Evolutionary conservation across 2,797 vertebrate species (phyloP).

Genomic region (Diglossa cyanea): DNA sequence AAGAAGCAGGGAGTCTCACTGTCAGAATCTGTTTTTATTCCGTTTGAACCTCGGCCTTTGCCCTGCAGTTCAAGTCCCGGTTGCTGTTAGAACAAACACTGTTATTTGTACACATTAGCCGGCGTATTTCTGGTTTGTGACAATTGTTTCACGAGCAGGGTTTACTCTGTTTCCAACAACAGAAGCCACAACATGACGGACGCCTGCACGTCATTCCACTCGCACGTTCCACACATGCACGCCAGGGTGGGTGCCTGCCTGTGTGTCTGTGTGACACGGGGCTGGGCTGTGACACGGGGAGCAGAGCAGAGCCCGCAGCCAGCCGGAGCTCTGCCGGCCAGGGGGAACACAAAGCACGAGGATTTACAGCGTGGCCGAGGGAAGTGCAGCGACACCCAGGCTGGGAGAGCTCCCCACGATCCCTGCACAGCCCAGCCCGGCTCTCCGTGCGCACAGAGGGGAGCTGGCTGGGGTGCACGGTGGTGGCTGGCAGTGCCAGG

Average conservation of each 20-base stretch:
- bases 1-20: not conserved
- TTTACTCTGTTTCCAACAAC: conserved; percentile 15
- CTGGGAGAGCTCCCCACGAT: too few relatives aligned
- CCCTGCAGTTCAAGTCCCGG: not conserved
- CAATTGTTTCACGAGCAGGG: conserved; percentile 16
- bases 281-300: not conserved
- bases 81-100: not conserved
- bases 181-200: conserved; percentile 42
- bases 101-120: not conserved
- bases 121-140: not conserved
- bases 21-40: conserved; percentile 64
- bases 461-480: not conserved
- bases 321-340: not conserved
- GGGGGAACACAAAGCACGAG: not conserved
- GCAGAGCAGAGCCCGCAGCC: not conserved
- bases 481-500: not conserved
- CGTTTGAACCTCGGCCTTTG: conserved; percentile 5
- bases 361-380: not conserved
- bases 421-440: too few relatives aligned
- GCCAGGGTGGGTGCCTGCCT: not conserved
- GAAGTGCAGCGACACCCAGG: not conserved
- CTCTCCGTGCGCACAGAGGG: conserved; percentile 45
- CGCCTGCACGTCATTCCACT: not conserved
- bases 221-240: conserved; percentile 16
- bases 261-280: not conserved